Evolutionary conservation across 1,140 invertebrate genomes (phyloP), one percentile per base, ranked within the genome.

Genomic region (Ceratosolen solmsi): DNA sequence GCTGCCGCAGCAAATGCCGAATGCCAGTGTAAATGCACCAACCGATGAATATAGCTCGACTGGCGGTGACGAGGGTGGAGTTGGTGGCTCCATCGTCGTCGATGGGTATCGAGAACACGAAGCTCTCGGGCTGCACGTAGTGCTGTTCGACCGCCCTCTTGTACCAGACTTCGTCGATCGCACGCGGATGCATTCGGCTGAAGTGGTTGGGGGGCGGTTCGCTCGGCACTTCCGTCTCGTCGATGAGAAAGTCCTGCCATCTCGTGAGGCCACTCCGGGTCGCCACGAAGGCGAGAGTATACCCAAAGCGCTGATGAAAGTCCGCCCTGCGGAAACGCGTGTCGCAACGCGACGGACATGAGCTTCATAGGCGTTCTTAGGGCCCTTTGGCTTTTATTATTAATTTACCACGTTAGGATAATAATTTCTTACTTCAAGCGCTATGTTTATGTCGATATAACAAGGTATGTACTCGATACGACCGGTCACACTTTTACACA

Each of bases 161-260:
- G 89, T 99, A 99, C 96, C 97, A 99, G 11, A 97, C 93, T 89
- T 98, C 97, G 88, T 99, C 97, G 60, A 97, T 97, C 1, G 97
- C 95, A 73, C 94, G 86, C 1, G 89, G 84, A 79, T 92, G 87
- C 68, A 89, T 71, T 15, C 87, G 88, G 63, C 90, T 90, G 60
- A 92, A 92, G 56, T 91, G 90, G 38, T 91, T 87, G 0, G 89
- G 86, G 0, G 86, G 82, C 9, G 85, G 72, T 38, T 84, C 78
- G 0, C 70, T 68, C 0, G 86, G 80, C 7, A 84, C 41, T 36
- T 84, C 75, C 0, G 60, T 30, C 0, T 90, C 86, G 8, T 91
- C 87, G n/a, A 87, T 17, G 7, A 93, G 93, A 85, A 96, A 96
- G 76, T 96, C 96, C 87, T 96, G 94, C 96, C 97, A 98, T 77